A percentile compares a stretch with the other conserved stretches of the same genome.
These are phyloP conservation scores for Tetramorium parvispinum DNA, from an alignment of 1,140 invertebrate genomes.

Conservation along the genomic window DNA sequence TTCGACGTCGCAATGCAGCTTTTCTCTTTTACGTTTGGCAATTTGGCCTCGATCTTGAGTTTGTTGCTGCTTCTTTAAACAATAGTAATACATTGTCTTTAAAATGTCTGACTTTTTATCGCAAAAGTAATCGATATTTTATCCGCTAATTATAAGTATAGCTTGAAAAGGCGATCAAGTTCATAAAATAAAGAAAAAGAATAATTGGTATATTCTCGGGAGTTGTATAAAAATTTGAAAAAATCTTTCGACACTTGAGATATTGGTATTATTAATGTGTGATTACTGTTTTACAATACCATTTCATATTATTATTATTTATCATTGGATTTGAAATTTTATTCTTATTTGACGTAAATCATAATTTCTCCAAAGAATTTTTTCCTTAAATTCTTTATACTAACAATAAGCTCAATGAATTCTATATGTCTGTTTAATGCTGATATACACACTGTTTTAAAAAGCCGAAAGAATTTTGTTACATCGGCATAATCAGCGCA, in stretches of 20 bases:
- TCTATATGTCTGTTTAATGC: not conserved
- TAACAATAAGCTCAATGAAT: not conserved
- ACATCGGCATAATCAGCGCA: not conserved
- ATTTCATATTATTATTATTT: not conserved
- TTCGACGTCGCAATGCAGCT: conserved; percentile 77
- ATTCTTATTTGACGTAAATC: not conserved
- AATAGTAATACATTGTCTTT: not conserved
- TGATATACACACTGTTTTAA: not conserved
- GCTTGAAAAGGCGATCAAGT: not conserved
- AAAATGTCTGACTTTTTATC: not conserved
- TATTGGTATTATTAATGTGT: not conserved
- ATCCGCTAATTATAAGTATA: not conserved
- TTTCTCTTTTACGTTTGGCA: conserved; percentile 61
- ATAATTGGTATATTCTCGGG: not conserved
- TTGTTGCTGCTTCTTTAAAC: not conserved
- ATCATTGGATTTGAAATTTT: not conserved
- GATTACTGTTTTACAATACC: not conserved
- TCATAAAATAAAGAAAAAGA: not conserved
- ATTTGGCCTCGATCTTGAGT: conserved; percentile 51
- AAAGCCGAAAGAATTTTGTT: not conserved
- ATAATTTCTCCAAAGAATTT: not conserved
- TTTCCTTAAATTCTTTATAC: not conserved
- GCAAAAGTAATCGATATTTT: not conserved
- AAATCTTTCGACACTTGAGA: not conserved
- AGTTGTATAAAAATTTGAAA: not conserved